phyloP scores from a whole-genome alignment of 1,140 invertebrate genomes.

The Trypoxylus dichotomus region DNA sequence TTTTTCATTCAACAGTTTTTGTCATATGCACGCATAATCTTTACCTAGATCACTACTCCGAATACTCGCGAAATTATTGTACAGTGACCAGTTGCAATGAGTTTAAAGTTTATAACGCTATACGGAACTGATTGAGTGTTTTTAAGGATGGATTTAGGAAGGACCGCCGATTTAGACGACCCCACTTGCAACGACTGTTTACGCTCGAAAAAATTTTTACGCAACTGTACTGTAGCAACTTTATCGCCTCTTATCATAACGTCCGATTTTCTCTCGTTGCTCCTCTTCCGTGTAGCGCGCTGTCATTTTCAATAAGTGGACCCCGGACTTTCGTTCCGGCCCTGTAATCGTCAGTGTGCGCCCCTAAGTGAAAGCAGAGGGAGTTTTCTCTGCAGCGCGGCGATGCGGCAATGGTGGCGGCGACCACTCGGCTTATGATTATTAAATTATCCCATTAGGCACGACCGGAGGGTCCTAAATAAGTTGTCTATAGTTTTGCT shows the following conservation, averaged over 20 bases:
- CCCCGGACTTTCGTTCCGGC: conserved; percentile 31
- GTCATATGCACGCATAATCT: too few species aligned
- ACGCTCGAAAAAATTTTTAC: neutral
- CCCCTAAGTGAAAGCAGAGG: conserved; percentile 30
- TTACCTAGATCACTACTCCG: too few species aligned
- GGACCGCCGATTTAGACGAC: too few species aligned
- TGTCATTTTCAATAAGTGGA: conserved; percentile 32
- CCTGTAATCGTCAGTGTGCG: conserved; percentile 29
- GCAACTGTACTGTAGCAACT: neutral
- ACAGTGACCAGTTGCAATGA: too few species aligned
- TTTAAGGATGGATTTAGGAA: too few species aligned
- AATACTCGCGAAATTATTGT: too few species aligned
- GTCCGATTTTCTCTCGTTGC: neutral
- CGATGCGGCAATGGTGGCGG: neutral
- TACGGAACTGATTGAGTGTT: too few species aligned
- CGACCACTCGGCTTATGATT: conserved; percentile 34
- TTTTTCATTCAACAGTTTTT: too few species aligned
- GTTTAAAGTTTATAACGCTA: too few species aligned
- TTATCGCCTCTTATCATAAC: neutral
- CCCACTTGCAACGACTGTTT: neutral
- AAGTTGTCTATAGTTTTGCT: conserved; percentile 35
- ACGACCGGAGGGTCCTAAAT: conserved; percentile 31
- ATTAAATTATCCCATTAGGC: conserved; percentile 35
- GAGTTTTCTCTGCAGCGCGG: neutral
- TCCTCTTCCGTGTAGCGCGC: neutral